Evolutionary conservation across 2,797 vertebrate species (phyloP).

Genomic region (Morus bassanus): DNA sequence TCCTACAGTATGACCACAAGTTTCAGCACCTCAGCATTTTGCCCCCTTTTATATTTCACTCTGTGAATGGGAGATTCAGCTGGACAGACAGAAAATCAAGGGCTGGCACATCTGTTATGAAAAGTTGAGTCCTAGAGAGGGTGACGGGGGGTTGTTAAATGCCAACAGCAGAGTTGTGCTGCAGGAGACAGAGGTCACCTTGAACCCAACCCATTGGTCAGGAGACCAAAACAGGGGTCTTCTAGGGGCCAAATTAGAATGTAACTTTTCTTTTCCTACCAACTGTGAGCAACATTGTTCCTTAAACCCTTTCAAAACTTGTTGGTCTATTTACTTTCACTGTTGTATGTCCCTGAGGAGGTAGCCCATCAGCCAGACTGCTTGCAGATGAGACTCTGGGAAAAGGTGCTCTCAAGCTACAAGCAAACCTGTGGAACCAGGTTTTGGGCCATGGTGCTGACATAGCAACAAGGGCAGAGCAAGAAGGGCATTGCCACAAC

Average conservation of each 20-base stretch:
- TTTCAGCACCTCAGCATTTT: not conserved
- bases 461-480: not conserved
- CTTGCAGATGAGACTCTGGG: not conserved
- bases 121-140: not conserved
- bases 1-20: not conserved
- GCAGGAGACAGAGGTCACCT: not conserved
- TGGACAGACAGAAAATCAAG: not conserved
- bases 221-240: not conserved
- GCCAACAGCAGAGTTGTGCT: not conserved
- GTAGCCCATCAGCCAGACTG: not conserved
- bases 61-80: not conserved
- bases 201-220: not conserved
- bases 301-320: not conserved
- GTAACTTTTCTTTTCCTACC: not conserved
- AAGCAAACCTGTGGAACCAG: not conserved
- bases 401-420: not conserved
- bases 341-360: fast-evolving
- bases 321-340: not conserved
- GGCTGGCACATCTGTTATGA: not conserved
- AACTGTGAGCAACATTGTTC: not conserved
- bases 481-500: not conserved
- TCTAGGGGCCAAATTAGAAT: not conserved
- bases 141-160: not conserved
- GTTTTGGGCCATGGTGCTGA: not conserved
- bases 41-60: not conserved